Conservation (phyloP, 2,113 vertebrate species). For the Malurus cyaneus region DNA sequence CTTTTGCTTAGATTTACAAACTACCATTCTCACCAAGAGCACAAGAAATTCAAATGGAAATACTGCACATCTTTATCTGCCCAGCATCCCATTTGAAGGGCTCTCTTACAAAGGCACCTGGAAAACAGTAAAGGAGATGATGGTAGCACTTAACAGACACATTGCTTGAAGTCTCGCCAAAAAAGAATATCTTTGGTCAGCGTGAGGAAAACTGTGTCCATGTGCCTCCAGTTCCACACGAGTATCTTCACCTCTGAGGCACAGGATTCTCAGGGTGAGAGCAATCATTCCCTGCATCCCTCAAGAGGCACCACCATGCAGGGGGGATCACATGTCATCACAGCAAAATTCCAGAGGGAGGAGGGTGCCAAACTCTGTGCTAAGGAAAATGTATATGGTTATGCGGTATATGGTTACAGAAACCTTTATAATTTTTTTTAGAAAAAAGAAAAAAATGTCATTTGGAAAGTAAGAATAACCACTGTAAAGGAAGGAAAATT, state of each 20-base stretch:
- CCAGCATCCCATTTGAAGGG: not conserved
- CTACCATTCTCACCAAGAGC: not conserved
- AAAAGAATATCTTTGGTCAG: not conserved
- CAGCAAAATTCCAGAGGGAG: not conserved
- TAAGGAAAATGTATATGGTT: not conserved
- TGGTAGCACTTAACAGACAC: not conserved
- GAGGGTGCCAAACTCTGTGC: not conserved
- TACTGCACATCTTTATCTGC: not conserved
- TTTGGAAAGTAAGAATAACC: not conserved
- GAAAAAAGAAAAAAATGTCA: rapidly evolving
- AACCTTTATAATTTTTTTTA: not conserved
- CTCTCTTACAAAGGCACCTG: not conserved
- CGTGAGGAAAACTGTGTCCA: not conserved
- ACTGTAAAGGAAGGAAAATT: not conserved
- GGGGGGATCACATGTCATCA: not conserved
- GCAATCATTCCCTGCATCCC: not conserved
- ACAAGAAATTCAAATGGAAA: not conserved
- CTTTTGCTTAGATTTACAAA: not conserved
- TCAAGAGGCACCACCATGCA: not conserved
- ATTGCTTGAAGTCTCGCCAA: not conserved
- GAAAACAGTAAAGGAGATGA: not conserved
- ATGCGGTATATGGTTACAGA: not conserved
- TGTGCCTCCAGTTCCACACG: not conserved
- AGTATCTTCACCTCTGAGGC: not conserved
- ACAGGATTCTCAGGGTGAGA: not conserved